Percentiles rank a stretch among this genome's conserved stretches.
Evolutionary conservation across 2,113 vertebrate genomes (phyloP).

Genomic region (Vidua macroura): DNA sequence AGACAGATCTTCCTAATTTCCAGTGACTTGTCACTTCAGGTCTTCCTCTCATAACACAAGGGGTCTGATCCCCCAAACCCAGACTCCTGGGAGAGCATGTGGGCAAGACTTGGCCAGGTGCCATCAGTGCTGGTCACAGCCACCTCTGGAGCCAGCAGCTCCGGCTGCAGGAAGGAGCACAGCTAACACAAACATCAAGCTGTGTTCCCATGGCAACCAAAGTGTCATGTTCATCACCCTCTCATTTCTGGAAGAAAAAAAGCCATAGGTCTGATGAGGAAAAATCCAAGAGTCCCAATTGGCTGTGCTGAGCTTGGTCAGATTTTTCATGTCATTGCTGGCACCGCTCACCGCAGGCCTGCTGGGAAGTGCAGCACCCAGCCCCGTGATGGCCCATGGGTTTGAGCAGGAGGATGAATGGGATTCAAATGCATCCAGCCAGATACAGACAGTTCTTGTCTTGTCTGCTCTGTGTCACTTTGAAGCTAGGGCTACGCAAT

Average conservation of each 20-base stretch:
- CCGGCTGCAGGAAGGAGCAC: background rate
- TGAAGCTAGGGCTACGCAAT: background rate
- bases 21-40: background rate
- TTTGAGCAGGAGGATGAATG: background rate
- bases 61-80: accelerated
- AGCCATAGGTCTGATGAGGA: background rate
- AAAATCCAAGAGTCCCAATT: background rate
- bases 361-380: background rate
- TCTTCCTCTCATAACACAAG: background rate
- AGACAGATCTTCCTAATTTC: background rate
- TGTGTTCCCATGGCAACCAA: slow-evolving; percentile 50
- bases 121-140: background rate
- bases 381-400: background rate
- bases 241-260: slow-evolving; percentile 13
- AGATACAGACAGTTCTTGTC: background rate
- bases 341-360: background rate
- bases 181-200: background rate
- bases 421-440: background rate
- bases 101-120: background rate
- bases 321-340: background rate
- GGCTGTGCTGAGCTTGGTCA: background rate
- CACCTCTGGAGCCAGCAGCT: background rate
- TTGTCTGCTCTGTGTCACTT: background rate
- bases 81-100: accelerated
- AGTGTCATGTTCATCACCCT: slow-evolving; percentile 2